Conservation (phyloP, 2,113 vertebrate species). For the Columba livia region DNA sequence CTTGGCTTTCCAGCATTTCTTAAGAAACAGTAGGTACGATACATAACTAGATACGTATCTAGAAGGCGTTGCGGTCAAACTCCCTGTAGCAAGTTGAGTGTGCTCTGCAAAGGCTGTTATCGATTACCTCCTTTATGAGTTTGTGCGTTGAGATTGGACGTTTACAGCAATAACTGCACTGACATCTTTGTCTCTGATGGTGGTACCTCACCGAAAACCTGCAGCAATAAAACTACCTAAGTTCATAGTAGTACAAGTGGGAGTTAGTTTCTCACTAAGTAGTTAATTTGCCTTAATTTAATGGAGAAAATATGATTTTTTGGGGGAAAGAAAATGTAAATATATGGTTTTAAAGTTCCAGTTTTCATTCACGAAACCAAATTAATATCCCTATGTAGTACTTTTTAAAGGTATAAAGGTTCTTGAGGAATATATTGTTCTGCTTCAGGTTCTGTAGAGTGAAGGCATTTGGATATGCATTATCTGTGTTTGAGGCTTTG, state of each 20-base stretch:
- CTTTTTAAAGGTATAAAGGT: background rate
- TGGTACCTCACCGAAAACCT: background rate
- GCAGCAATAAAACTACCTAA: background rate
- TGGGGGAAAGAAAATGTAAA: background rate
- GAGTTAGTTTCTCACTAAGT: background rate
- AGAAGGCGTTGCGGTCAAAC: background rate
- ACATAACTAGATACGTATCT: background rate
- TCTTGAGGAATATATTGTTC: background rate
- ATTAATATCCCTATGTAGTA: background rate
- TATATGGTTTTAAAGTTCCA: background rate
- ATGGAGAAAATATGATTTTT: background rate
- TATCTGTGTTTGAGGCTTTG: background rate
- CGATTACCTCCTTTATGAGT: background rate
- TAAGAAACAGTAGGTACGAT: background rate
- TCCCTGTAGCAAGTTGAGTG: background rate
- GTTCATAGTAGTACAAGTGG: background rate
- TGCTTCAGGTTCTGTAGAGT: background rate
- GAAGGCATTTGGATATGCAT: background rate
- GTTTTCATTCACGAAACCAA: background rate
- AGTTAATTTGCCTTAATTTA: background rate
- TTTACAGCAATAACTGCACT: background rate
- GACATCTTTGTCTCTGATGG: background rate
- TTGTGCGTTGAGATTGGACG: background rate
- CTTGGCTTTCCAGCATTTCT: background rate
- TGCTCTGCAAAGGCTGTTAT: background rate